A percentile compares a stretch with the other conserved stretches of the same genome.
Evolutionary conservation across 2,797 vertebrate genomes (phyloP).

Genomic region (Phrynocephalus guinanensis): DNA sequence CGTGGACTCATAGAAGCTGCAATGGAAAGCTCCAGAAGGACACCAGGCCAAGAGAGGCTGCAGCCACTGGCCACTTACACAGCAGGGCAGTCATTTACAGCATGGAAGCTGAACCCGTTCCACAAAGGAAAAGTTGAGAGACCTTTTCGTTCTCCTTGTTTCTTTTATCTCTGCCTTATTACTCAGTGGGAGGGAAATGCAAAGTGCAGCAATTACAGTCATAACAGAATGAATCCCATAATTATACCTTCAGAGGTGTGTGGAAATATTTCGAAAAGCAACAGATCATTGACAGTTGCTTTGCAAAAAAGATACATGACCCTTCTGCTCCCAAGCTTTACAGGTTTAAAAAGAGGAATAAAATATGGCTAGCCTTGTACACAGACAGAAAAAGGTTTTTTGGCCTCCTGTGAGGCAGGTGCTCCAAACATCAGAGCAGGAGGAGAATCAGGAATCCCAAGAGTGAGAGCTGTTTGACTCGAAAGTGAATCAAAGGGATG

Average conservation of each 20-base stretch:
- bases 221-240: constrained; percentile 57
- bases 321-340: constrained; percentile 1
- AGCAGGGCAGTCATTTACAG: too few species aligned
- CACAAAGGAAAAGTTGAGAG: constrained; percentile 6
- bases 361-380: too few species aligned
- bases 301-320: constrained; percentile 14
- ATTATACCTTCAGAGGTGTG: constrained; percentile 65
- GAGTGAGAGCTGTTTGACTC: too few species aligned
- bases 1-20: neutral
- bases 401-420: neutral
- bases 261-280: constrained; percentile 73
- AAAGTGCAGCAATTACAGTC: constrained; percentile 66
- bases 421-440: neutral
- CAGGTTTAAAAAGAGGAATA: constrained; percentile 21
- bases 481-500: too few species aligned
- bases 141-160: neutral
- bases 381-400: too few species aligned
- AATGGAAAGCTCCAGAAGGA: too few species aligned
- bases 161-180: constrained; percentile 25
- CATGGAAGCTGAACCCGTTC: too few species aligned
- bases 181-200: constrained; percentile 39
- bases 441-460: neutral
- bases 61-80: too few species aligned
- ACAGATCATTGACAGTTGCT: constrained; percentile 50
- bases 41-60: too few species aligned